These are phyloP conservation scores for Apotomis betuletana DNA, from an alignment of 2,888 invertebrate species.

Conservation along the genomic window DNA sequence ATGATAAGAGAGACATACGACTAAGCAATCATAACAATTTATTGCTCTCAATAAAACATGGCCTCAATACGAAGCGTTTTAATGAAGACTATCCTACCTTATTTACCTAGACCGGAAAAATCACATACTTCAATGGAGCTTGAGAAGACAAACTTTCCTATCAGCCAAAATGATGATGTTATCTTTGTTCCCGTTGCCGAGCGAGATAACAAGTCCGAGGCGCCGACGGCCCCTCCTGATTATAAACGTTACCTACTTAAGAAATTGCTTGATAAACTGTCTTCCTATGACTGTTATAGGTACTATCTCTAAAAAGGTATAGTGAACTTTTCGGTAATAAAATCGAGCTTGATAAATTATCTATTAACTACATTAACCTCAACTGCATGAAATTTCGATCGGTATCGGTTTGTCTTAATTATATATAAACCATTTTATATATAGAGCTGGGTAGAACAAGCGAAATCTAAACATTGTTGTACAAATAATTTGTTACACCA, in stretches of 20 bases:
- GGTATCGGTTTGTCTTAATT: background rate
- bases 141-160: slow-evolving; percentile 64
- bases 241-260: slow-evolving; percentile 60
- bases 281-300: background rate
- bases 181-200: slow-evolving; percentile 69
- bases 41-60: slow-evolving; percentile 34
- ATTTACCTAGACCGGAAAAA: slow-evolving; percentile 39
- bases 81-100: slow-evolving; percentile 18
- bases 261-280: slow-evolving; percentile 71
- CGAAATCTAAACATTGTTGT: too few species aligned
- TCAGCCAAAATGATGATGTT: slow-evolving; percentile 69
- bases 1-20: slow-evolving; percentile 33
- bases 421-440: background rate
- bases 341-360: too few species aligned
- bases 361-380: too few species aligned
- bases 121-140: slow-evolving; percentile 50
- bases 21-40: slow-evolving; percentile 35
- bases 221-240: slow-evolving; percentile 64
- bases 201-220: slow-evolving; percentile 70
- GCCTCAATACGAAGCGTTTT: slow-evolving; percentile 24
- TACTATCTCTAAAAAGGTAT: background rate
- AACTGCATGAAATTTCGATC: too few species aligned
- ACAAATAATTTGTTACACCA: too few species aligned
- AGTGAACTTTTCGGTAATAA: background rate
- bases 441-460: too few species aligned